These are phyloP conservation scores for Lithobius niger DNA, from an alignment of 1,140 invertebrate species.

Conservation along the genomic window DNA sequence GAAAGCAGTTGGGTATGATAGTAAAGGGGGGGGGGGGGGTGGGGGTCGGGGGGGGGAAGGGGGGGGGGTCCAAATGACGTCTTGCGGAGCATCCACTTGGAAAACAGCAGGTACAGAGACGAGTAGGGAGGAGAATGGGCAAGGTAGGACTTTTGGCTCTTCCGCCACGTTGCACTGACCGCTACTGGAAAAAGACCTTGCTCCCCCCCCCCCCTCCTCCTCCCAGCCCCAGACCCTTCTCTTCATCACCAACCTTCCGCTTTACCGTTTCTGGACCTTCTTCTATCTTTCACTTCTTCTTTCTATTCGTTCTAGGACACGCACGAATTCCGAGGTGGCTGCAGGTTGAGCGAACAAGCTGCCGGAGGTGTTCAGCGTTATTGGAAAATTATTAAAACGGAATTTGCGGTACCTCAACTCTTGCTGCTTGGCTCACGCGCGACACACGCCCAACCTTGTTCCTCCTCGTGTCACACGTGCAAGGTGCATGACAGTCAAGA, in stretches of 20 bases:
- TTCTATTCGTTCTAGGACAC: not conserved
- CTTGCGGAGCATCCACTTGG: not conserved
- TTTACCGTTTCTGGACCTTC: not conserved
- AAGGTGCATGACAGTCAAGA: too few species aligned
- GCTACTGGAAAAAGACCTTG: not conserved
- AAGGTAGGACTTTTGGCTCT: not conserved
- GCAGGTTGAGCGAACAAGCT: not conserved
- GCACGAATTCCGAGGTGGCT: not conserved
- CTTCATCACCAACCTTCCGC: not conserved
- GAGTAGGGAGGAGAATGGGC: not conserved
- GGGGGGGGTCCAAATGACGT: not conserved
- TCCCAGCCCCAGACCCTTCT: not conserved
- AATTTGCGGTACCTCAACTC: conserved; percentile 1
- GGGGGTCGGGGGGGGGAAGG: too few species aligned
- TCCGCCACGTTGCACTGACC: not conserved
- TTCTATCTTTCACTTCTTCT: not conserved
- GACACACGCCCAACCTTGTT: too few species aligned
- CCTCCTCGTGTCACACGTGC: too few species aligned
- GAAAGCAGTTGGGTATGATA: too few species aligned
- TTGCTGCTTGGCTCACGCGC: too few species aligned
- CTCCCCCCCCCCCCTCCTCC: not conserved
- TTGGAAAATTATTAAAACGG: conserved; percentile 7
- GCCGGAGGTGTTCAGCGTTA: not conserved
- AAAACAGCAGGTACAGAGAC: not conserved
- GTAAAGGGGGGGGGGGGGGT: too few species aligned